Evolutionary conservation across 2,797 vertebrate genomes (phyloP).

Genomic region (Melanotaenia nigrans): DNA sequence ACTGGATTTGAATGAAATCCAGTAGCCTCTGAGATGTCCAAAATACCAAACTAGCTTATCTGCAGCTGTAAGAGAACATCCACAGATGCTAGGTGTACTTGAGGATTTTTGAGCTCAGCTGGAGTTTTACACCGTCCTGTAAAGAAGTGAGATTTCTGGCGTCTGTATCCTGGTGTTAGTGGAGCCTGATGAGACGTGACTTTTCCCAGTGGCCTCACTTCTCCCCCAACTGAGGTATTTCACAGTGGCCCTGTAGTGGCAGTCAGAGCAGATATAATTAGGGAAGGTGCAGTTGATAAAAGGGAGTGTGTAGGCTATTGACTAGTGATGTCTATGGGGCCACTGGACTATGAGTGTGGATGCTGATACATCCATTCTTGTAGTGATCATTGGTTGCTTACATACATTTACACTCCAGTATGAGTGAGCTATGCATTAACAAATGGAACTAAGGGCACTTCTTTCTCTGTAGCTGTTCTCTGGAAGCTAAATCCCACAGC

Average conservation of each 20-base stretch:
- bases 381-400: constrained; percentile 26
- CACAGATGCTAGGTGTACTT: not conserved
- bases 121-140: constrained; percentile 5
- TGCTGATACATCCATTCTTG: constrained; percentile 22
- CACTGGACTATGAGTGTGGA: constrained; percentile 12
- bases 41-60: not conserved
- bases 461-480: constrained; percentile 23
- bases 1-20: not conserved
- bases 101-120: not conserved
- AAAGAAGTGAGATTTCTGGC: constrained; percentile 16
- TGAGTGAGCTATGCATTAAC: constrained; percentile 26
- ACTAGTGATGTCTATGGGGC: constrained; percentile 58
- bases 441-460: constrained; percentile 27
- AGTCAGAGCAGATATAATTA: constrained; percentile 78
- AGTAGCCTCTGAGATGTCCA: not conserved
- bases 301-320: constrained; percentile 69
- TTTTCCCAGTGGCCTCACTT: constrained; percentile 72
- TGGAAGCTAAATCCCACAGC: constrained; percentile 57
- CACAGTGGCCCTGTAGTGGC: constrained; percentile 74
- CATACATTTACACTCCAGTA: constrained; percentile 12
- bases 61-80: not conserved
- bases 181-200: constrained; percentile 49
- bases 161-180: constrained; percentile 23
- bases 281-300: constrained; percentile 73
- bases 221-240: constrained; percentile 81